phyloP scores from a whole-genome alignment of 2,888 invertebrate genomes.

The Rhorus exstirpatorius region DNA sequence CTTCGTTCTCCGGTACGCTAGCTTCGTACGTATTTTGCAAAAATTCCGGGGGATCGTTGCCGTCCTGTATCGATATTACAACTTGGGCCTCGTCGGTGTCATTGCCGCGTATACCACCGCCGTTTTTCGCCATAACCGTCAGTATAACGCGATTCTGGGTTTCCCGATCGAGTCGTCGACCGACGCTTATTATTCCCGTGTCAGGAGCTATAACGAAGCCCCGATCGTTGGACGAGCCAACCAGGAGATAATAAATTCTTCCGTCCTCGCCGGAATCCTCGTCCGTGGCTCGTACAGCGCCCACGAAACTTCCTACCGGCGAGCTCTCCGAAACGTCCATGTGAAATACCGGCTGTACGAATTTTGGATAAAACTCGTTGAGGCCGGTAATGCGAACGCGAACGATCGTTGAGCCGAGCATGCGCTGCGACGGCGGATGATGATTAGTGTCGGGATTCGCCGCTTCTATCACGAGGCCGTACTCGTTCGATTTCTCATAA shows the following conservation, averaged over 20 bases:
- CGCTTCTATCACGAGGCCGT: constrained; percentile 92
- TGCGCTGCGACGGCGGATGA: too few relatives aligned
- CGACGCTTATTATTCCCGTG: constrained; percentile 94
- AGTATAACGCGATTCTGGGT: constrained; percentile 95
- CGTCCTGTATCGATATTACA: constrained; percentile 97
- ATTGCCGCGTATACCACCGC: constrained; percentile 96
- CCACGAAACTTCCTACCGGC: constrained; percentile 94
- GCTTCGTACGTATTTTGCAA: constrained; percentile 92
- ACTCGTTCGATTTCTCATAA: constrained; percentile 93
- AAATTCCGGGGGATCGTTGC: constrained; percentile 98
- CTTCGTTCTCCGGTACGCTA: constrained; percentile 93
- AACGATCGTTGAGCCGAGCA: constrained; percentile 92
- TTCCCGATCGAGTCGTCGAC: constrained; percentile 93
- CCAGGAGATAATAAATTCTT: constrained; percentile 95
- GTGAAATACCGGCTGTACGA: constrained; percentile 95
- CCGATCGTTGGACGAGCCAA: constrained; percentile 96
- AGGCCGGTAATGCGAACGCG: constrained; percentile 93
- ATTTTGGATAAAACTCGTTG: constrained; percentile 96
- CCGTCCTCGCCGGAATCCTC: constrained; percentile 96
- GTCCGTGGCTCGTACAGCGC: constrained; percentile 95
- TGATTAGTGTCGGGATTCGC: constrained; percentile 93
- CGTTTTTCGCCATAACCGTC: constrained; percentile 97
- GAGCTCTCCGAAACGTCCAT: constrained; percentile 97
- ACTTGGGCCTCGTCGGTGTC: constrained; percentile 98
- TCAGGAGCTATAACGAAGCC: constrained; percentile 95